Evolutionary conservation across 2,113 vertebrate species (phyloP), one percentile per base, ranked within the genome.

Genomic region (Isurus oxyrinchus): DNA sequence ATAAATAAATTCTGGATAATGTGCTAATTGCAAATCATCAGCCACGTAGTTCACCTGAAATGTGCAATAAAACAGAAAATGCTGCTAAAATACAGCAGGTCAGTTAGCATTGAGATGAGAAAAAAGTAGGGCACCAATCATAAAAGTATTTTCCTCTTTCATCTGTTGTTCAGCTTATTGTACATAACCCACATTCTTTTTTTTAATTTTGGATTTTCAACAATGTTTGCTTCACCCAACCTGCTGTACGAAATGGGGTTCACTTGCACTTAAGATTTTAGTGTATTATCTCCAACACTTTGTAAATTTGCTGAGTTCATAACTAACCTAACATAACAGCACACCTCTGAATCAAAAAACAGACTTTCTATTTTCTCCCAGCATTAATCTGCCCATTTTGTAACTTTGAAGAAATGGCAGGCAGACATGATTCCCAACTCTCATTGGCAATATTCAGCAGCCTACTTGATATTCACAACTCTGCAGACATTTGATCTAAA

Each of bases 401-500:
- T 63, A 95, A 95, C 67, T 95, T 95, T 95, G 66, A 5, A 72
- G 67, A 55, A 95, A 69, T 69, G 40, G 63, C 40, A 49, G 93
- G n/a, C 59, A 40, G 57, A 23, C 16, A 72, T 44, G 66, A 55
- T 76, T 95, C 66, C 23, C 67, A 53, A 69, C 63, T 67, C 61
- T 69, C 40, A 69, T 95, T 72, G 67, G 66, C 66, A 35, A 72
- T 95, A 95, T 72, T 95, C 67, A 72, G 44, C 66, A 31, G 44
- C 44, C 44, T 72, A 35, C 66, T 72, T 95, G 66, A 95, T 95
- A 95, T 95, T 95, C 44, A 95, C 66, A 76, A 27, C 67, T 53
- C 94, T 53, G 49, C 40, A 95, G 66, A 55, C 67, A 95, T 69
- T 95, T 95, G 94, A 55, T 72, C 40, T 55, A 95, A 69, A 95